A percentile compares a stretch with the other conserved stretches of the same genome.
Conservation (phyloP, 2,888 invertebrate species). For the Drosophila lacicola region DNA sequence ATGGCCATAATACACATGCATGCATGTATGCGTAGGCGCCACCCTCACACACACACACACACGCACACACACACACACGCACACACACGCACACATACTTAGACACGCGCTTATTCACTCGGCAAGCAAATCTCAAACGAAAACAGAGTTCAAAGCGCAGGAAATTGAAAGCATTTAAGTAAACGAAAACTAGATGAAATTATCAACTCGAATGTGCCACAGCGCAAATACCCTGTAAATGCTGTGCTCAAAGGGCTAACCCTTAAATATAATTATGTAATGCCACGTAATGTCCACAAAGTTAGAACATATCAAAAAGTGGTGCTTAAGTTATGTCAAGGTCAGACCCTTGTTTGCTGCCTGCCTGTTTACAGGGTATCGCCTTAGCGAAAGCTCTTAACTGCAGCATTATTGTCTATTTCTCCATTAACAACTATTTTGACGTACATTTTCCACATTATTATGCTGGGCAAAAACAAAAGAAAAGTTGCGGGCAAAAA, state of each 20-base stretch:
- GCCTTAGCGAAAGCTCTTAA: too few relatives aligned
- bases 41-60: slow-evolving; percentile 4
- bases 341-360: too few relatives aligned
- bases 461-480: too few relatives aligned
- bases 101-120: slow-evolving; percentile 2
- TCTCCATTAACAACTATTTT: neutral
- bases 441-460: too few relatives aligned
- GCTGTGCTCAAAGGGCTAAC: too few relatives aligned
- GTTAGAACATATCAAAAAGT: too few relatives aligned
- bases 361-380: too few relatives aligned
- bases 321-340: too few relatives aligned
- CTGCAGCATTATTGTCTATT: too few relatives aligned
- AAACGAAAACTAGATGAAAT: slow-evolving; percentile 16
- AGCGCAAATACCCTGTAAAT: neutral
- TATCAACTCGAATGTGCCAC: neutral
- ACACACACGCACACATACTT: slow-evolving; percentile 3
- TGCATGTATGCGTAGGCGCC: neutral
- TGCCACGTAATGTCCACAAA: too few relatives aligned
- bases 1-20: slow-evolving; percentile 9
- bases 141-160: slow-evolving; percentile 71
- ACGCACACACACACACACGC: slow-evolving; percentile 7
- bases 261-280: too few relatives aligned
- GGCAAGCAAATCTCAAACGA: slow-evolving; percentile 54
- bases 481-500: too few relatives aligned
- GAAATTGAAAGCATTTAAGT: slow-evolving; percentile 63